Base-by-base conservation (phyloP, 1,140 invertebrate genomes). In the Apocrypta bakeri region DNA sequence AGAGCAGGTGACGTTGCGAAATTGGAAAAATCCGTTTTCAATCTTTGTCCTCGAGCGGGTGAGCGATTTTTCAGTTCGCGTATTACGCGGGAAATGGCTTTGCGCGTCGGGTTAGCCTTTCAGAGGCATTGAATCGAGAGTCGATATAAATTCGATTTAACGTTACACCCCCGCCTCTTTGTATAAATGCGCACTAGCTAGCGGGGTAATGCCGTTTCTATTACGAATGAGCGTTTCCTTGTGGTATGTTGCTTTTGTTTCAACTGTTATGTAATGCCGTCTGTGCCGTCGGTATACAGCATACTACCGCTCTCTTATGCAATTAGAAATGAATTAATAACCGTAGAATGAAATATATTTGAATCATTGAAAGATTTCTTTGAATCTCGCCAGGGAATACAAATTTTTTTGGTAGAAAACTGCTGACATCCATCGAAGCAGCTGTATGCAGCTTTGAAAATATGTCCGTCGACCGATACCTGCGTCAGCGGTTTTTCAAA, bases 11-110 rank as follows among this genome's bases (percentile, higher is more conserved):
- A 78, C 64, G 29, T 79, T 61, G 63, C 27, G 42, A 79, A 71
- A 79, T 77, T 79, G 63, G 66, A 79, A 71, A 71, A 79, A 79
- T 79, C 42, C 66, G 63, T 71, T 79, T 79, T 79, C 66, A 56
- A 69, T 79, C 63, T 61, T 79, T 71, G 40, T 79, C 64, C 64
- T 79, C 7, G 31, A 14, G 48, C 17, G 48, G 17, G 48, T 6
- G 40, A 56, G 66, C 63, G 76, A 78, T 78, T 79, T 79, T 79
- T 77, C 63, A 77, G 33, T 40, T 66, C 61, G 17, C 48, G 31
- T 66, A 77, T 77, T 77, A 77, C 63, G 63, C 25, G 48, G n/a
- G 31, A 77, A 77, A 66, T 77, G 17, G 31, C 21, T 77, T 61
- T 77, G 17, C 56, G 6, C 56, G 14, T 24, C n/a, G 61, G 11